phyloP scores from a whole-genome alignment of 1,140 invertebrate species.

The Fopius arisanus region DNA sequence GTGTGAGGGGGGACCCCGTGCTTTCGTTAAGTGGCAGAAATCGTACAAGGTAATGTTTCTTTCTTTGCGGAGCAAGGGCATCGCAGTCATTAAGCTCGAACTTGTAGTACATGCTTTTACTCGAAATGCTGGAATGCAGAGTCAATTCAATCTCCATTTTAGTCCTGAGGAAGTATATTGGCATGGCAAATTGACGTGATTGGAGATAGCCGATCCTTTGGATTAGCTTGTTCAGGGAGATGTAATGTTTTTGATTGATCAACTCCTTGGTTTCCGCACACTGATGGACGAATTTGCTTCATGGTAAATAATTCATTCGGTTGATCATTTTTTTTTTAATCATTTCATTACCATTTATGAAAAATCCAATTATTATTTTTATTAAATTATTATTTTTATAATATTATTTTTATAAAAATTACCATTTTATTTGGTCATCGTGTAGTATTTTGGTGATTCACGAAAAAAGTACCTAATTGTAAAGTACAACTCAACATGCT shows the following conservation, averaged over 20 bases:
- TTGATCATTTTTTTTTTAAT: no score
- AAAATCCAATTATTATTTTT: no score
- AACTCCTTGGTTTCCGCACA: no score
- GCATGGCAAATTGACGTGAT: neutral
- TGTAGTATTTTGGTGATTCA: no score
- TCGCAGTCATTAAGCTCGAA: neutral
- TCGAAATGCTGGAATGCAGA: neutral
- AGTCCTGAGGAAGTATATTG: neutral
- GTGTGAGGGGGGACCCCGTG: neutral
- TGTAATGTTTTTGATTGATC: neutral
- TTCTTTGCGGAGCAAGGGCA: constrained; percentile 7
- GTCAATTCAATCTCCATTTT: neutral
- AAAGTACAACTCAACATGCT: no score
- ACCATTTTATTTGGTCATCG: no score
- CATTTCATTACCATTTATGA: no score
- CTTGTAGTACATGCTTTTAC: neutral
- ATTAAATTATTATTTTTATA: no score
- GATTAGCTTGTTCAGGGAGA: neutral
- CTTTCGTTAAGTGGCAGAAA: neutral
- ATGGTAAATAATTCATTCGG: no score
- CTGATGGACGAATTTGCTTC: no score
- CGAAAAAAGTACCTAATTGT: no score
- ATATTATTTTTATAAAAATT: no score
- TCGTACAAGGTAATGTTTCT: neutral
- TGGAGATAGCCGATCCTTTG: neutral